Percentiles rank a stretch among this genome's conserved stretches.
phyloP scores from a whole-genome alignment of 53 echinoderm and acorn worm genomes.

The Glandiceps talaboti region DNA sequence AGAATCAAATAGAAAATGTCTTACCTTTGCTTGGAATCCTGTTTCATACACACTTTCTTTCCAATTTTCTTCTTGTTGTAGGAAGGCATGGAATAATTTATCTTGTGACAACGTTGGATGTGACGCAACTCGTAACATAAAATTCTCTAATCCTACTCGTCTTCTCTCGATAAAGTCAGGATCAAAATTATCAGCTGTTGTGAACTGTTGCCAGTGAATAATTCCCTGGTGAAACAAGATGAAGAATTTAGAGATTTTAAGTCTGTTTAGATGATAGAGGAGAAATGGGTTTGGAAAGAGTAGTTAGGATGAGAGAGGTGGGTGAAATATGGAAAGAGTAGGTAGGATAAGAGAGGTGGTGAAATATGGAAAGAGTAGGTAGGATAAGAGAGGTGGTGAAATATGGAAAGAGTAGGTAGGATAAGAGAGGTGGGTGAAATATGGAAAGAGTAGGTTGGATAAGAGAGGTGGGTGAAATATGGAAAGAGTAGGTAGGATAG shows the following conservation, averaged over 20 bases:
- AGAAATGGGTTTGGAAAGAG: no score
- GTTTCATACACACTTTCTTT: slow-evolving; percentile 61
- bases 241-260: not conserved
- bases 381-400: no score
- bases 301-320: not conserved
- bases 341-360: no score
- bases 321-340: not conserved
- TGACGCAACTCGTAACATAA: slow-evolving; percentile 73
- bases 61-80: slow-evolving; percentile 83
- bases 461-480: no score
- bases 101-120: slow-evolving; percentile 68
- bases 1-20: no score
- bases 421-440: no score
- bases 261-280: not conserved
- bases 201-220: slow-evolving; percentile 89
- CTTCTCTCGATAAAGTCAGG: slow-evolving; percentile 87
- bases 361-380: no score
- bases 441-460: no score
- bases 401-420: no score
- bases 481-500: no score
- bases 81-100: slow-evolving; percentile 66
- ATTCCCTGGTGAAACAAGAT: slow-evolving; percentile 45
- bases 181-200: slow-evolving; percentile 97
- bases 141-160: slow-evolving; percentile 72
- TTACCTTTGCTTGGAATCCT: slow-evolving; percentile 91